phyloP scores from a whole-genome alignment of 2,888 invertebrate genomes.

The Escarpia spicata region DNA sequence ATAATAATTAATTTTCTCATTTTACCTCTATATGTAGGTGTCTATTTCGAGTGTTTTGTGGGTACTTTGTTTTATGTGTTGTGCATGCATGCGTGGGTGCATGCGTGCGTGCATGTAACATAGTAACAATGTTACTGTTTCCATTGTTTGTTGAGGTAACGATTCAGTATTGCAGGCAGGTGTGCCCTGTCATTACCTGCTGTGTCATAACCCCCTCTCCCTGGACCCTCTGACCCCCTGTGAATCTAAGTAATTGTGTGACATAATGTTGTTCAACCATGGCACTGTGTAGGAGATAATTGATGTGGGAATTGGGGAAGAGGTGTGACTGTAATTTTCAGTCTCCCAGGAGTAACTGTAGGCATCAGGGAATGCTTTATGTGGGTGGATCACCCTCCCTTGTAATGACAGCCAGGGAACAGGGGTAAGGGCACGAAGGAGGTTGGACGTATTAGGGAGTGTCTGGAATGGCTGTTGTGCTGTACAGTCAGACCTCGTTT shows the following conservation, averaged over 20 bases:
- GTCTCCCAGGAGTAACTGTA: background rate
- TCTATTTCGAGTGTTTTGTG: no score
- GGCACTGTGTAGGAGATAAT: background rate
- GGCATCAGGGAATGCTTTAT: background rate
- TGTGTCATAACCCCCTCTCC: background rate
- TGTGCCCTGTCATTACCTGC: background rate
- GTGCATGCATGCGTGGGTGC: no score
- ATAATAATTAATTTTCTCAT: no score
- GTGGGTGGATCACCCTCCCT: background rate
- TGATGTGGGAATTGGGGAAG: background rate
- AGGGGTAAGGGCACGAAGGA: background rate
- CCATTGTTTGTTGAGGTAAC: background rate
- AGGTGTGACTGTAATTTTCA: background rate
- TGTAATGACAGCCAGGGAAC: background rate
- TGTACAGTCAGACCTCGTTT: background rate
- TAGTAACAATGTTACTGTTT: background rate
- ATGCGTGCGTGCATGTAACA: background rate
- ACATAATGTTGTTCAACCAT: background rate
- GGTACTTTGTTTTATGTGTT: no score
- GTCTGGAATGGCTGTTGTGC: background rate
- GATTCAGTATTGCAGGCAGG: background rate
- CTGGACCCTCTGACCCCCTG: background rate
- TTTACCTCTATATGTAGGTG: no score
- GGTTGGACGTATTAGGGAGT: background rate
- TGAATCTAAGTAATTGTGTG: background rate